Conservation (phyloP, 2,888 invertebrate genomes). For the Eupithecia dodoneata region DNA sequence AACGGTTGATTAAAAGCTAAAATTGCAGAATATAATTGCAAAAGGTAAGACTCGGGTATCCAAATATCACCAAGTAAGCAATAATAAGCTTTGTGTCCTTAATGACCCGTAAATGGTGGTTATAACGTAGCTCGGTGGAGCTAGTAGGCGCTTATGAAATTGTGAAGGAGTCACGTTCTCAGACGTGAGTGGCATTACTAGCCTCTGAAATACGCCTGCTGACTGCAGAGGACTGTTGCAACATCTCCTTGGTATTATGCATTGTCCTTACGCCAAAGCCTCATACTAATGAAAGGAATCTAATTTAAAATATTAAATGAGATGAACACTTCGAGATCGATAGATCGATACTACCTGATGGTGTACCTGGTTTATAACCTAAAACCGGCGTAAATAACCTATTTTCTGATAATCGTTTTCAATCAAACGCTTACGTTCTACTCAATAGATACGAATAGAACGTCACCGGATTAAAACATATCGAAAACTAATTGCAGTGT, state of each 20-base stretch:
- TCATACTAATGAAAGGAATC: slow-evolving; percentile 23
- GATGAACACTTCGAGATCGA: background rate
- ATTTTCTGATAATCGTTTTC: background rate
- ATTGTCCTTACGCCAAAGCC: slow-evolving; percentile 19
- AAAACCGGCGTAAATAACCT: background rate
- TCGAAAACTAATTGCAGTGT: background rate
- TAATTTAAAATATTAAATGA: background rate
- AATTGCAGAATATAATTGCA: background rate
- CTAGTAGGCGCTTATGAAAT: slow-evolving; percentile 52
- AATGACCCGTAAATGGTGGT: slow-evolving; percentile 58
- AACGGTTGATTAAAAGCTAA: background rate
- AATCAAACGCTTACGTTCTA: background rate
- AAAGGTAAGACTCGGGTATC: background rate
- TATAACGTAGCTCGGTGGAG: slow-evolving; percentile 48
- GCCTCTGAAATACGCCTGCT: slow-evolving; percentile 44
- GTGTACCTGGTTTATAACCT: background rate
- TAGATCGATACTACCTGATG: background rate
- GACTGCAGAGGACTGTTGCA: slow-evolving; percentile 51
- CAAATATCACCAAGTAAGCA: slow-evolving; percentile 2
- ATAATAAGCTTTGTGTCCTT: slow-evolving; percentile 30
- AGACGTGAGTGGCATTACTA: slow-evolving; percentile 63
- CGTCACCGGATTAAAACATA: background rate
- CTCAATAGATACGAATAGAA: background rate
- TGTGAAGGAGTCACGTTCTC: slow-evolving; percentile 50
- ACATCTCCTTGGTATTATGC: slow-evolving; percentile 48